Evolutionary conservation across 35 echinoderm and acorn worm genomes (phyloP), one percentile per base, ranked within the genome.

Genomic region (Heliocidaris erythrogramma): DNA sequence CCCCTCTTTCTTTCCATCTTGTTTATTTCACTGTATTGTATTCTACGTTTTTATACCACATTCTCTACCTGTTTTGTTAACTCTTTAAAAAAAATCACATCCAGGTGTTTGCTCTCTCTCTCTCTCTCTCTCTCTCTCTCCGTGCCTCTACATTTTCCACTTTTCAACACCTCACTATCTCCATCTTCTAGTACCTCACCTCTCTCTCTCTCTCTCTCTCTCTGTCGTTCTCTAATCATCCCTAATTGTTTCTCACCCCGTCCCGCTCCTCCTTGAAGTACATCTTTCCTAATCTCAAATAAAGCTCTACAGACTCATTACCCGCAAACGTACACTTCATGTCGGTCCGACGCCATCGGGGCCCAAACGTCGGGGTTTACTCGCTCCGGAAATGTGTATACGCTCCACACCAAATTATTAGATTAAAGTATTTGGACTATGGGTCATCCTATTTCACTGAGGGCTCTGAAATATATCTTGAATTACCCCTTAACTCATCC

Each of bases 371-470:
- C 65, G 21, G 18, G 65, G 17, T n/a, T 78, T 78, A 78, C 65
- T 56, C 10, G 52, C 52, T 24, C 65, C 65, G 18, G 65, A 78
- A 78, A 78, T 78, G 65, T 27, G 65, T 78, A 78, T 78, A 29
- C 69, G 31, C 87, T 89, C 31, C 47, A 47, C 87, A 89, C 47
- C 87, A 42, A 47, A 16, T 89, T 89, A 89, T 89, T 89, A 48
- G 47, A 89, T 89, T 89, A 89, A 89, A 89, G 87, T 89, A 89
- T 32, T 89, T 16, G 87, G 87, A 48, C 87, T 47, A 35, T 2
- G 87, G 87, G 31, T 89, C 87, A 89, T 89, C 87, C 87, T 89
- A 89, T 89, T 89, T 89, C 87, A 89, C 87, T 89, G 4, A 89
- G 18, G 31, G 87, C 31, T 27, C 47, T 17, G 31, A n/a, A 89